phyloP scores from a whole-genome alignment of 2,113 vertebrate species.

The Rattus rattus region DNA sequence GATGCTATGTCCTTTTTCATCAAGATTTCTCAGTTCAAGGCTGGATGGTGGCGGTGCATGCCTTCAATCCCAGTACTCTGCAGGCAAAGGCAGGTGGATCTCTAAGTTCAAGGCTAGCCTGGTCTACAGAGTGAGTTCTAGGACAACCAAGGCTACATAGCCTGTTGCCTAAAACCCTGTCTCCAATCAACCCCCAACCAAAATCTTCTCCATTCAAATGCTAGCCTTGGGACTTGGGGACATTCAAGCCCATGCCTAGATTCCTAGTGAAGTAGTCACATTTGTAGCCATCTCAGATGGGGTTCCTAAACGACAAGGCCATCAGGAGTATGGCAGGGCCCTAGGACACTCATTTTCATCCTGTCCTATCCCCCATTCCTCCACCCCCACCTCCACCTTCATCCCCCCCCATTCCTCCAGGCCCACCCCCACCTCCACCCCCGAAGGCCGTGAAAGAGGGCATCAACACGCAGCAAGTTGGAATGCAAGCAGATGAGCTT shows the following conservation, averaged over 20 bases:
- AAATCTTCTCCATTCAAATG: background rate
- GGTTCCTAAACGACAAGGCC: slow-evolving; percentile 26
- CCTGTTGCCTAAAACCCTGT: background rate
- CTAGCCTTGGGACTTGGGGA: background rate
- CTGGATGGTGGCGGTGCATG: background rate
- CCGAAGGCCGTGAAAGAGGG: background rate
- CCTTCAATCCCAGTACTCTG: background rate
- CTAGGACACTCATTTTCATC: background rate
- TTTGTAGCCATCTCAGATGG: background rate
- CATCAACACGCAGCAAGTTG: background rate
- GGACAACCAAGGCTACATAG: background rate
- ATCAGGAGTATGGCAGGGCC: background rate
- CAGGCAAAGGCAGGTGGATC: background rate
- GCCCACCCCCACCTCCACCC: background rate
- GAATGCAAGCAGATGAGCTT: background rate
- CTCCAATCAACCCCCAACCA: background rate
- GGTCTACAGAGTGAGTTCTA: background rate
- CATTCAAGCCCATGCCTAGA: background rate
- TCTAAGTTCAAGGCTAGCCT: background rate
- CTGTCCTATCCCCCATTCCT: too few relatives aligned
- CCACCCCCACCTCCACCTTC: background rate
- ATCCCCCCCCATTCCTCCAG: too few relatives aligned
- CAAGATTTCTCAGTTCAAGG: background rate
- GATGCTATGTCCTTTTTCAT: background rate
- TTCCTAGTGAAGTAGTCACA: slow-evolving; percentile 28